Conservation (phyloP, 2,888 invertebrate genomes). For the Anthrax anthrax region DNA sequence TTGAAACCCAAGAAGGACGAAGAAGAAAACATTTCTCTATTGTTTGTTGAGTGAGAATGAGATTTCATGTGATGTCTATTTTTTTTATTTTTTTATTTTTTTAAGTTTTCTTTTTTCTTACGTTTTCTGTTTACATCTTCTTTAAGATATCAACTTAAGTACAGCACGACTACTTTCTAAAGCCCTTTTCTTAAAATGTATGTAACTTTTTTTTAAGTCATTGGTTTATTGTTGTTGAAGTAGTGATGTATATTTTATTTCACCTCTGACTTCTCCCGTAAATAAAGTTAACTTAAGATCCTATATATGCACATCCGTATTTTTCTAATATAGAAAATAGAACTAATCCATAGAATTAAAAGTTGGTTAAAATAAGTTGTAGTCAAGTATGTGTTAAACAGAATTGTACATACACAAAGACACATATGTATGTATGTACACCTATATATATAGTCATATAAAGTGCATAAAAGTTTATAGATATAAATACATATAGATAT, state of each 20-base stretch:
- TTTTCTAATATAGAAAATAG: too few species aligned
- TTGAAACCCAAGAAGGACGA: not conserved
- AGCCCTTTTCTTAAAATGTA: not conserved
- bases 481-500: too few species aligned
- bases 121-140: not conserved
- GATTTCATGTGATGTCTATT: conserved; percentile 1
- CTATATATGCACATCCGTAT: too few species aligned
- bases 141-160: not conserved
- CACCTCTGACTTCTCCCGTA: not conserved
- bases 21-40: not conserved
- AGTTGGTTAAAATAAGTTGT: too few species aligned
- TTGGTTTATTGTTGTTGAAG: not conserved
- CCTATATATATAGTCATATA: too few species aligned
- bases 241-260: not conserved
- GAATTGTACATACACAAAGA: too few species aligned
- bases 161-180: not conserved
- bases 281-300: not conserved
- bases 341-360: too few species aligned
- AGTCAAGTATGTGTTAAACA: too few species aligned
- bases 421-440: too few species aligned
- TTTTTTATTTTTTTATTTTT: not conserved
- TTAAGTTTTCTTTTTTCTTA: not conserved
- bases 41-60: conserved; percentile 3
- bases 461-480: too few species aligned
- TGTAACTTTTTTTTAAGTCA: not conserved